Percentiles rank a stretch among this genome's conserved stretches.
phyloP scores from a whole-genome alignment of 2,888 invertebrate species.

The Brachycybe producta region DNA sequence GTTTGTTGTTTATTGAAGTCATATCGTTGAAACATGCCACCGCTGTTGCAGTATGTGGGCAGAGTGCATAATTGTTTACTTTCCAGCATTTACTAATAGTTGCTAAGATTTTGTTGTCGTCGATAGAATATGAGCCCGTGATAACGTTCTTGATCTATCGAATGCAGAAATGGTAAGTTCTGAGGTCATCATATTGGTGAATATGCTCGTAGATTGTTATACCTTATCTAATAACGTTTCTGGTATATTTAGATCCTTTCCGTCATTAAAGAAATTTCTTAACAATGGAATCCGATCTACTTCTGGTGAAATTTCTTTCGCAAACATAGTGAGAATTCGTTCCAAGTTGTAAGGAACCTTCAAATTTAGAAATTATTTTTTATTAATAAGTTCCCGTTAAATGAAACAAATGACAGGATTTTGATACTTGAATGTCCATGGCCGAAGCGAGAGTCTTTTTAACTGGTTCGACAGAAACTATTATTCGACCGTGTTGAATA shows the following conservation, averaged over 20 bases:
- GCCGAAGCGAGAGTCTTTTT: conserved; percentile 33
- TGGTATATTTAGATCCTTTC: conserved; percentile 8
- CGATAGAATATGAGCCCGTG: conserved; percentile 23
- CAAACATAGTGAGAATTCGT: conserved; percentile 33
- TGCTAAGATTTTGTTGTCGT: conserved; percentile 29
- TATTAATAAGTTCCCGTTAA: not conserved
- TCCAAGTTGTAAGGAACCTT: conserved; percentile 38
- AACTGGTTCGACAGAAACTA: conserved; percentile 25
- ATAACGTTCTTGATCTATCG: conserved; percentile 24
- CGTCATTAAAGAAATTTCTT: conserved; percentile 6
- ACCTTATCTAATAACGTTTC: not conserved
- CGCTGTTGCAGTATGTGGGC: conserved; percentile 38
- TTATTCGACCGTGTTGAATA: conserved; percentile 30
- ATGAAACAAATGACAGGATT: not conserved
- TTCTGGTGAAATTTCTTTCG: conserved; percentile 26
- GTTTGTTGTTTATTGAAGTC: not conserved
- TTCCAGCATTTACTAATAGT: conserved; percentile 32
- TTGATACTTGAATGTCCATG: conserved; percentile 36
- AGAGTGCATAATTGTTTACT: conserved; percentile 33
- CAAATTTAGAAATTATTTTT: not conserved
- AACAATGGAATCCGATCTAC: conserved; percentile 23
- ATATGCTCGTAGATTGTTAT: not conserved
- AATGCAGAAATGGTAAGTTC: conserved; percentile 16
- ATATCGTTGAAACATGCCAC: conserved; percentile 26
- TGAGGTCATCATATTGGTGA: not conserved